phyloP scores from a whole-genome alignment of 2,113 vertebrate genomes.

The Chaetorhynchus papuensis region DNA sequence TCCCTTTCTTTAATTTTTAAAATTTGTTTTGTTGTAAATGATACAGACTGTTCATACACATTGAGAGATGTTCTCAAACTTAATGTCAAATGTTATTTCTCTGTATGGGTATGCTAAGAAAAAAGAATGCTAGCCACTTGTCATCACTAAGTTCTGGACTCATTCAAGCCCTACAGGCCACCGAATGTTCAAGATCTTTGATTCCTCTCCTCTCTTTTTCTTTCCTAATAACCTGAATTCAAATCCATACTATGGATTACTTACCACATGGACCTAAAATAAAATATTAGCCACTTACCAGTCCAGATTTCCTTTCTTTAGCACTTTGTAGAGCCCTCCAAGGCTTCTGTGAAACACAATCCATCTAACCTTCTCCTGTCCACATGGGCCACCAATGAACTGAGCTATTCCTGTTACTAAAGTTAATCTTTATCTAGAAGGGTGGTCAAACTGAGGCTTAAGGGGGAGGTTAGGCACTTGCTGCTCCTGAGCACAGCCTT shows the following conservation, averaged over 20 bases:
- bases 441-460: not conserved
- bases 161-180: not conserved
- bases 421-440: not conserved
- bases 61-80: not conserved
- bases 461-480: not conserved
- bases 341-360: not conserved
- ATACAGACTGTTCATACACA: not conserved
- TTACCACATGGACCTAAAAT: not conserved
- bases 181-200: not conserved
- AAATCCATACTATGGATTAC: not conserved
- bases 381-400: not conserved
- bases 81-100: not conserved
- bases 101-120: not conserved
- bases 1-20: not conserved
- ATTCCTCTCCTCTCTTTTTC: not conserved
- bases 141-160: not conserved
- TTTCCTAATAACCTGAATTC: not conserved
- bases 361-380: not conserved
- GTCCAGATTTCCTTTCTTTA: not conserved
- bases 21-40: not conserved
- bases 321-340: not conserved
- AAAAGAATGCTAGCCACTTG: not conserved
- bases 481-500: not conserved
- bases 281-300: not conserved
- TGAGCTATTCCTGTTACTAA: not conserved